Evolutionary conservation across 1,140 invertebrate genomes (phyloP), one percentile per base, ranked within the genome.

Genomic region (Neelides sp.): DNA sequence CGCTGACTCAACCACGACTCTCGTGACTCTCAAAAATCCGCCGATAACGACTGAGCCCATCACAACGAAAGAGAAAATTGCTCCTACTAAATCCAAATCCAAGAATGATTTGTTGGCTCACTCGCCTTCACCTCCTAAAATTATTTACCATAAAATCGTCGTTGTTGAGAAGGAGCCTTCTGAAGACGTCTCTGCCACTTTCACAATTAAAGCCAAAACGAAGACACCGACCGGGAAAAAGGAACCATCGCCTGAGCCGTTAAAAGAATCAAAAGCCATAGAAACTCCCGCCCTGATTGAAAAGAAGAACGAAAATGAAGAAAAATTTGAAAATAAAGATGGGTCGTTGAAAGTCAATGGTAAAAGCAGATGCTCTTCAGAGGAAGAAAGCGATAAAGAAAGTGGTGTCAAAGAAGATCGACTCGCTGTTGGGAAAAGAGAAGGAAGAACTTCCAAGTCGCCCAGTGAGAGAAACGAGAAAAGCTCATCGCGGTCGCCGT

Each of bases 91-190:
- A 41, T 27, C 22, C 28, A 15, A 17, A 17, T 15, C 28, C 47
- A 49, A 36, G 4, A 8, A 8, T n/a, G 30, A 8, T n/a, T 8
- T 8, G n/a, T 32, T 32, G 34, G 30, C 4, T 23, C 24, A 26
- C 4, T 49, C 47, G 4, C 24, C 47, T 8, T 13, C 30, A 7
- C 46, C 4, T 22, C 35, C 52, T 10, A 54, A 47, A 54, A 40
- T 54, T 26, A 54, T 54, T 48, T 43, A 43, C 24, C 52, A 54
- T 27, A 34, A 27, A 1, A 42, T 54, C 35, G 28, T 23, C 13
- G 52, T 54, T 22, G 52, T 48, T 23, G 52, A 54, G 1, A 39
- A 36, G 35, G 41, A 50, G 32, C 32, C 40, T 34, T 8, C n/a
- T 8, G 30, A 8, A 32, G 30, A n/a, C 30, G 30, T n/a, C 8